These are phyloP conservation scores for Trichoplusia ni DNA, from an alignment of 1,140 invertebrate species.

Conservation along the genomic window DNA sequence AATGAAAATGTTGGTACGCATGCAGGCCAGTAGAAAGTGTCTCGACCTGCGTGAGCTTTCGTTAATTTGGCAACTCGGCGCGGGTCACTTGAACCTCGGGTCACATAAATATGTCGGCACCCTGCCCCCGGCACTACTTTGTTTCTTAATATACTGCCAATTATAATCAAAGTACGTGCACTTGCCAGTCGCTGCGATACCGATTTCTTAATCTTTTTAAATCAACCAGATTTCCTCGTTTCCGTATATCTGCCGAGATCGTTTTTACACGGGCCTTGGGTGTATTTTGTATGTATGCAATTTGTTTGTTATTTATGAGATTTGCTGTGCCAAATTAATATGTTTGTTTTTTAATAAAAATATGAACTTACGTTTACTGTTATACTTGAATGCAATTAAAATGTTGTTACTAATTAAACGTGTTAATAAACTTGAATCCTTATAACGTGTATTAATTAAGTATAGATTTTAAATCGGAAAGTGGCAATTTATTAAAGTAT, in stretches of 20 bases:
- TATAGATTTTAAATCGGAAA: constrained; percentile 41
- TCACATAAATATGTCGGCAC: constrained; percentile 75
- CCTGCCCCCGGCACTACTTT: constrained; percentile 69
- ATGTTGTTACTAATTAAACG: neutral
- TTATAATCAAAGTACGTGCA: constrained; percentile 74
- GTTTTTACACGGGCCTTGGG: constrained; percentile 38
- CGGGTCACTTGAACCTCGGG: constrained; percentile 60
- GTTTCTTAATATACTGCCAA: constrained; percentile 80
- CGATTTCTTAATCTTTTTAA: constrained; percentile 71
- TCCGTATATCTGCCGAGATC: constrained; percentile 48
- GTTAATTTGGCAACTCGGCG: constrained; percentile 63
- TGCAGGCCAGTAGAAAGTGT: constrained; percentile 74
- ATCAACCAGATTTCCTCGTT: constrained; percentile 45
- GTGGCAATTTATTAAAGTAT: constrained; percentile 37
- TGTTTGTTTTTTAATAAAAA: neutral
- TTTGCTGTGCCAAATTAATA: constrained; percentile 1
- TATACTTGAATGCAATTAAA: neutral
- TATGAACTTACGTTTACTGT: too few relatives aligned
- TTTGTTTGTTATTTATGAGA: constrained; percentile 24
- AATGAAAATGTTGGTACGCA: constrained; percentile 72
- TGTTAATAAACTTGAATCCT: neutral
- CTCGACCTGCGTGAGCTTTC: constrained; percentile 72
- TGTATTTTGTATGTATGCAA: constrained; percentile 28
- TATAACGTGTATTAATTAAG: neutral
- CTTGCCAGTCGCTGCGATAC: constrained; percentile 56